These are phyloP conservation scores for Leucopsar rothschildi DNA, from an alignment of 2,113 vertebrate genomes.

Conservation along the genomic window DNA sequence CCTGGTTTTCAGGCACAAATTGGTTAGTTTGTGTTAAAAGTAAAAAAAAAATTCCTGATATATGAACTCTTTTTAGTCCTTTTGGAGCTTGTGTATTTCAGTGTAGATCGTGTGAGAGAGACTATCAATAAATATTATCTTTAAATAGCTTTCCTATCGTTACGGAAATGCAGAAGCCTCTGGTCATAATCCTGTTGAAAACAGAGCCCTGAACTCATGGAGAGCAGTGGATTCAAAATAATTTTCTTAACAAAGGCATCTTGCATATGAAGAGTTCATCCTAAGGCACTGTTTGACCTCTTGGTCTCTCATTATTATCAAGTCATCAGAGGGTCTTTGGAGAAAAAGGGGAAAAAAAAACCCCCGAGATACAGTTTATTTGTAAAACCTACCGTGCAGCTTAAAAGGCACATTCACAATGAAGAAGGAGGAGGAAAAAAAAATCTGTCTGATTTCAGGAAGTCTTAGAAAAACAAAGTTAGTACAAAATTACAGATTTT, in stretches of 20 bases:
- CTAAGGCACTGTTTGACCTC: slow-evolving; percentile 64
- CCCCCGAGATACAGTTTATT: slow-evolving; percentile 32
- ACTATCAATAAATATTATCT: slow-evolving; percentile 52
- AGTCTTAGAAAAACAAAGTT: slow-evolving; percentile 26
- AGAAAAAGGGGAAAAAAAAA: slow-evolving; percentile 35
- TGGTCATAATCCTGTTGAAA: slow-evolving; percentile 39
- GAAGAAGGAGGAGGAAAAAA: neutral
- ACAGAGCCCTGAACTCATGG: slow-evolving; percentile 58
- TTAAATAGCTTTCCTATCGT: slow-evolving; percentile 30
- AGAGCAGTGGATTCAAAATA: slow-evolving; percentile 59
- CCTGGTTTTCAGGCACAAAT: neutral
- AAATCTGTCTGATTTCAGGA: slow-evolving; percentile 27
- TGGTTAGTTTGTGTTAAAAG: slow-evolving; percentile 7
- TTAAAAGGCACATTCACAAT: slow-evolving; percentile 2
- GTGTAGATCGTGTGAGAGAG: neutral
- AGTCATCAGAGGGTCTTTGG: slow-evolving; percentile 59
- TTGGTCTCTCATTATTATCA: slow-evolving; percentile 65
- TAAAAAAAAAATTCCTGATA: neutral
- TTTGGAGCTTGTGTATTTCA: neutral
- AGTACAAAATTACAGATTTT: slow-evolving; percentile 9
- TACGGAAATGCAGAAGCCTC: slow-evolving; percentile 44
- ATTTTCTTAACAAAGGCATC: slow-evolving; percentile 69
- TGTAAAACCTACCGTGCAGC: slow-evolving; percentile 36
- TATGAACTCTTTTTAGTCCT: neutral
- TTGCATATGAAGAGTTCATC: slow-evolving; percentile 61